Evolutionary conservation across 2,888 invertebrate species (phyloP).

Genomic region (Acholoe squamosa): DNA sequence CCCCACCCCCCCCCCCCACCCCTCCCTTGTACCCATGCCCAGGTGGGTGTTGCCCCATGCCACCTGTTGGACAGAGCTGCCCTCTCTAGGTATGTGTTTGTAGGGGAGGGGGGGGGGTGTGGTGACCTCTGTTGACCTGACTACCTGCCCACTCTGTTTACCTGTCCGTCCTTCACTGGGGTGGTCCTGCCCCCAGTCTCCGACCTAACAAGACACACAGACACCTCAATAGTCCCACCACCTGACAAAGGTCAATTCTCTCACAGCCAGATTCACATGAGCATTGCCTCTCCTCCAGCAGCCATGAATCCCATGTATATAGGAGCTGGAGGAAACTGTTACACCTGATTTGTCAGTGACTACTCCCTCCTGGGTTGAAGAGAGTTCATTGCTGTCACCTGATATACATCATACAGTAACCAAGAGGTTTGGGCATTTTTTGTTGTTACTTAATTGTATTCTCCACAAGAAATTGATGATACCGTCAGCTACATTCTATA

Average conservation of each 20-base stretch:
- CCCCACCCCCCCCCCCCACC: too few relatives aligned
- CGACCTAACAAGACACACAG: too few relatives aligned
- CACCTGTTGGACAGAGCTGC: conserved; percentile 26
- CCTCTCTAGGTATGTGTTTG: background rate
- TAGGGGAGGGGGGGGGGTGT: background rate
- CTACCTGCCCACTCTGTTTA: conserved; percentile 39
- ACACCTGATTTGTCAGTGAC: background rate
- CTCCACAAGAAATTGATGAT: too few relatives aligned
- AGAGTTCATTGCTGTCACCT: background rate
- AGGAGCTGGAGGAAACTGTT: background rate
- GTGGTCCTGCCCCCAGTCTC: background rate
- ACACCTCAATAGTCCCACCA: too few relatives aligned
- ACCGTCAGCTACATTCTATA: too few relatives aligned
- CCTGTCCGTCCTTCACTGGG: conserved; percentile 7
- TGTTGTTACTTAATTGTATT: too few relatives aligned
- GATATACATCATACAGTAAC: background rate
- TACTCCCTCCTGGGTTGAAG: background rate
- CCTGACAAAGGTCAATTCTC: conserved; percentile 31
- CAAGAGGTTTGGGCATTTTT: too few relatives aligned
- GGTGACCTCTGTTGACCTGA: background rate
- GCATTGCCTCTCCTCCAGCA: background rate
- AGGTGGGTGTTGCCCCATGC: conserved; percentile 35
- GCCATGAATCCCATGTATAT: too few relatives aligned
- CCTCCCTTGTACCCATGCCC: background rate
- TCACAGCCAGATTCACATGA: background rate